A percentile compares a stretch with the other conserved stretches of the same genome.
Evolutionary conservation across 2,113 vertebrate genomes (phyloP).

Genomic region (Agelaius tricolor): DNA sequence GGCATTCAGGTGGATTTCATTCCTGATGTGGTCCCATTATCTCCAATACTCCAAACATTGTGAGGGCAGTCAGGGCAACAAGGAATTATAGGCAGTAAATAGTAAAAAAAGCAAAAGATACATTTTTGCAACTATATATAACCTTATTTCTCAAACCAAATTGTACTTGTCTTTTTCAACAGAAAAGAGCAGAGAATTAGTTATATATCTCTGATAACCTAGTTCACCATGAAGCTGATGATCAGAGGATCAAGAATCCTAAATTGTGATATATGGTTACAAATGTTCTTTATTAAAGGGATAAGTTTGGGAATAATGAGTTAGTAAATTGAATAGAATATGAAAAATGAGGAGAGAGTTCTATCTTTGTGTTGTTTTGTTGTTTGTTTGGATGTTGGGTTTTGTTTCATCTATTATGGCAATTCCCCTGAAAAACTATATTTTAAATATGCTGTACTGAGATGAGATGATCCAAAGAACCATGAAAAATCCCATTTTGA

Average conservation of each 20-base stretch:
- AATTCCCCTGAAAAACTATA: neutral
- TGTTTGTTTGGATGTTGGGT: neutral
- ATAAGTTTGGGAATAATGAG: neutral
- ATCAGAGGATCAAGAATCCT: neutral
- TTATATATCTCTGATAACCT: neutral
- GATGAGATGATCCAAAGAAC: neutral
- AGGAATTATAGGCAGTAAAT: neutral
- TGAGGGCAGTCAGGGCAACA: neutral
- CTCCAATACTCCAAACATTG: neutral
- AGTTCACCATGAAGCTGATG: neutral
- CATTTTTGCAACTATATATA: neutral
- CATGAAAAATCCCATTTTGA: neutral
- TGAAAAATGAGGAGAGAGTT: neutral
- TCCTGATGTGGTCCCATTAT: neutral
- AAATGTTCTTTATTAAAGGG: neutral
- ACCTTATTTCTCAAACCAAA: neutral
- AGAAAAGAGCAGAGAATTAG: neutral
- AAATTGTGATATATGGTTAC: neutral
- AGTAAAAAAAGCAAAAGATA: neutral
- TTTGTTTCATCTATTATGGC: neutral
- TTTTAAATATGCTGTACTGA: neutral
- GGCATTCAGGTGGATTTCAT: neutral
- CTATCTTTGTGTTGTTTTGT: neutral
- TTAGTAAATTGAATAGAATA: neutral
- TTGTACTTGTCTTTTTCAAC: neutral